Conservation (phyloP, 2,888 invertebrate genomes). For the Chesias legatella region DNA sequence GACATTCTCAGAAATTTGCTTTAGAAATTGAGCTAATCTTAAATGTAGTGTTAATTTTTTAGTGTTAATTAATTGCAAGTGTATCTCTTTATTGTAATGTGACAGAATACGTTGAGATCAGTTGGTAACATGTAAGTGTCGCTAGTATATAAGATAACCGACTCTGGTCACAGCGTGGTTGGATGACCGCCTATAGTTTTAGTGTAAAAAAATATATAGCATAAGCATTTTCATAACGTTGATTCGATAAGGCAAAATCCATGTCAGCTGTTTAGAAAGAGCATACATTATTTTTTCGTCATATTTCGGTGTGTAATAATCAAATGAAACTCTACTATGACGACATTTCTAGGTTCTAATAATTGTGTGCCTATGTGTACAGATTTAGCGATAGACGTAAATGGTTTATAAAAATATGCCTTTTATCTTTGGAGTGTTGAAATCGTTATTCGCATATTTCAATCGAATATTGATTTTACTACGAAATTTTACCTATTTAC, state of each 20-base stretch:
- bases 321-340: slow-evolving; percentile 5
- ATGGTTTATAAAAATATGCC: slow-evolving; percentile 31
- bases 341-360: slow-evolving; percentile 59
- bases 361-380: slow-evolving; percentile 77
- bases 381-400: slow-evolving; percentile 53
- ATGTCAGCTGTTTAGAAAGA: slow-evolving; percentile 8
- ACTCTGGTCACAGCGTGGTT: slow-evolving; percentile 68
- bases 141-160: slow-evolving; percentile 52
- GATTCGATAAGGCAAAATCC: slow-evolving; percentile 18
- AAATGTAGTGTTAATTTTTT: slow-evolving; percentile 7
- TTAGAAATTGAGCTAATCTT: slow-evolving; percentile 1
- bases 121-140: slow-evolving; percentile 11
- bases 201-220: slow-evolving; percentile 44
- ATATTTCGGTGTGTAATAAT: slow-evolving; percentile 2
- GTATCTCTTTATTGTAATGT: background rate
- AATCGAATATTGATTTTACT: slow-evolving; percentile 35
- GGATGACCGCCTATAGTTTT: slow-evolving; percentile 74
- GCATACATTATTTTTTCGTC: slow-evolving; percentile 1
- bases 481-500: slow-evolving; percentile 35
- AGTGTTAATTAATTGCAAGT: background rate
- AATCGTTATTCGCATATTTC: slow-evolving; percentile 26
- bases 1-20: too few species aligned
- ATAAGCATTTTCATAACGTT: slow-evolving; percentile 21
- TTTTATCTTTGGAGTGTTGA: slow-evolving; percentile 24
- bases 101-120: slow-evolving; percentile 2